These are phyloP conservation scores for Embidobia sp. DNA, from an alignment of 2,888 invertebrate genomes.

Conservation along the genomic window DNA sequence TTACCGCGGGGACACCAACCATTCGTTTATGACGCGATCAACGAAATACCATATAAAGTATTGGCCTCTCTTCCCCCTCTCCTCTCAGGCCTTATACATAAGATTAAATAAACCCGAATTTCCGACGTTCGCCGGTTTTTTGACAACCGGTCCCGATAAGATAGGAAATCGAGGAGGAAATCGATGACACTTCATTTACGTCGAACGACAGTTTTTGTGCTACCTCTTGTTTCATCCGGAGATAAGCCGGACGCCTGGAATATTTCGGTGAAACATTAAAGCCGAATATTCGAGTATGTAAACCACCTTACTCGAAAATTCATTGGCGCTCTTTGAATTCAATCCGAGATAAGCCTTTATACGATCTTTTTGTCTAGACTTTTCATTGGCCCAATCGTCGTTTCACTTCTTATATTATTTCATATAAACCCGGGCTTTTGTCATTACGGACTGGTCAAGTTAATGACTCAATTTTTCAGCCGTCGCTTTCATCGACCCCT, in stretches of 20 bases:
- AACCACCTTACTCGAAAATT: conserved; percentile 57
- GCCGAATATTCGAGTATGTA: conserved; percentile 55
- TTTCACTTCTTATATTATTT: conserved; percentile 25
- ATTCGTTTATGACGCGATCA: conserved; percentile 52
- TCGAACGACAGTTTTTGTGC: conserved; percentile 64
- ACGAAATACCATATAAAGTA: conserved; percentile 54
- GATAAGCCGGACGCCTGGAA: conserved; percentile 55
- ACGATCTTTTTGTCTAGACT: conserved; percentile 37
- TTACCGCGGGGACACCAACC: conserved; percentile 31
- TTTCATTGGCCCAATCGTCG: conserved; percentile 39
- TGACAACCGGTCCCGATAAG: conserved; percentile 71
- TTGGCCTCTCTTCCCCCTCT: conserved; percentile 9
- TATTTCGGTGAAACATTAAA: conserved; percentile 66
- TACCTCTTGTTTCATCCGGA: conserved; percentile 57
- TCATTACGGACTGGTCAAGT: conserved; percentile 35
- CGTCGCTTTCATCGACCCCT: no score
- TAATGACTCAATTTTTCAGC: conserved; percentile 54
- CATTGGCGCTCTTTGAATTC: conserved; percentile 62
- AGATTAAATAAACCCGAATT: conserved; percentile 49
- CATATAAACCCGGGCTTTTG: conserved; percentile 32
- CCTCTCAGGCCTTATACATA: no score
- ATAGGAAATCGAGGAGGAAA: conserved; percentile 68
- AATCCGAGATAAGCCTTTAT: conserved; percentile 60
- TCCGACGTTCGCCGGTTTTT: conserved; percentile 66
- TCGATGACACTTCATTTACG: conserved; percentile 68